Percentiles rank a stretch among this genome's conserved stretches.
Evolutionary conservation across 2,113 vertebrate species (phyloP).

Genomic region (Aplodontia rufa): DNA sequence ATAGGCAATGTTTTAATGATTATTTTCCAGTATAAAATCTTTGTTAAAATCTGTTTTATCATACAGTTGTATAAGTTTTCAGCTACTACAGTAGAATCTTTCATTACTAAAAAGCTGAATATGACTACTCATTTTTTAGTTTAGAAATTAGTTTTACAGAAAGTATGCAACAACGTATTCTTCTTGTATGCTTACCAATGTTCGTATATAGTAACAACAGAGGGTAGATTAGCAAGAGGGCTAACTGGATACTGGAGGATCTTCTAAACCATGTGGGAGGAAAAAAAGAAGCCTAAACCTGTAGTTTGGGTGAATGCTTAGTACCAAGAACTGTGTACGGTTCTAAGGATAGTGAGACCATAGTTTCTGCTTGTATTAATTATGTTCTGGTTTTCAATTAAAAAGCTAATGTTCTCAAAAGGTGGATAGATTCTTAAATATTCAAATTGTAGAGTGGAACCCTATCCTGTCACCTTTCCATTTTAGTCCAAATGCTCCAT

Average conservation of each 20-base stretch:
- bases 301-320: neutral
- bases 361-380: neutral
- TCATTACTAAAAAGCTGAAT: neutral
- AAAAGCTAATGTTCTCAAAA: neutral
- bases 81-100: neutral
- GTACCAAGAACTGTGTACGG: neutral
- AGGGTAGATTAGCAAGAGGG: neutral
- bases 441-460: neutral
- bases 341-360: neutral
- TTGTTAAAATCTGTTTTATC: neutral
- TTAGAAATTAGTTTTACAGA: slow-evolving; percentile 25
- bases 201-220: neutral
- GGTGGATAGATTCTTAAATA: neutral
- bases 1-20: slow-evolving; percentile 24
- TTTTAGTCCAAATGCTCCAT: neutral
- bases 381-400: neutral
- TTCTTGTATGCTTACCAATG: neutral
- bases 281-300: neutral
- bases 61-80: neutral
- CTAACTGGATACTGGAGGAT: neutral
- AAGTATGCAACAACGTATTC: neutral
- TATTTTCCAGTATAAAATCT: neutral
- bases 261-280: neutral
- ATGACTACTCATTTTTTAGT: neutral
- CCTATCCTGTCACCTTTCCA: neutral